Percentiles rank a stretch among this genome's conserved stretches.
phyloP scores from a whole-genome alignment of 1,140 invertebrate species.

The Leptinotarsa defecta region DNA sequence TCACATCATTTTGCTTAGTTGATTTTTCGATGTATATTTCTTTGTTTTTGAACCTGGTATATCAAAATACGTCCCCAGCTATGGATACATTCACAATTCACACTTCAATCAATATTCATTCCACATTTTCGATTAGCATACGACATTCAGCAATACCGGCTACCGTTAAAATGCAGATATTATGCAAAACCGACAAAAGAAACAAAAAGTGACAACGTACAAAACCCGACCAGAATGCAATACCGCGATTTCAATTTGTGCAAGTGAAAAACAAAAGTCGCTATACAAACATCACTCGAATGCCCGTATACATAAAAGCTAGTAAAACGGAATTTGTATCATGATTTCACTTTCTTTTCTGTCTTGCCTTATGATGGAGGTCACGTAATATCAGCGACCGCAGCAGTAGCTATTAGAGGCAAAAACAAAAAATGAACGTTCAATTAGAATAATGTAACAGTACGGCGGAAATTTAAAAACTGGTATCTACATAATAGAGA shows the following conservation, averaged over 20 bases:
- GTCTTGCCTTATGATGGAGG: constrained; percentile 16
- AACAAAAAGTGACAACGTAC: not conserved
- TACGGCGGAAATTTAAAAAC: not conserved
- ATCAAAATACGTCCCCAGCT: no score
- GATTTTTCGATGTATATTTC: no score
- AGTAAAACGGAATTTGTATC: constrained; percentile 17
- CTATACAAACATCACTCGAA: not conserved
- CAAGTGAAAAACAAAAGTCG: constrained; percentile 4
- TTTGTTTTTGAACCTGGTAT: no score
- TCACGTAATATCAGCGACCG: constrained; percentile 11
- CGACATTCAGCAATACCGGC: constrained; percentile 2
- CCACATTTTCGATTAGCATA: not conserved
- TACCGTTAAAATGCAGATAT: constrained; percentile 6
- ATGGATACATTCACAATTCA: not conserved
- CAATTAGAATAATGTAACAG: constrained; percentile 8
- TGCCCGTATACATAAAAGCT: constrained; percentile 5
- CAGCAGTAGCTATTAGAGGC: constrained; percentile 1
- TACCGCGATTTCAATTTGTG: constrained; percentile 4
- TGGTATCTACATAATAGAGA: not conserved
- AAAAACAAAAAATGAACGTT: constrained; percentile 8
- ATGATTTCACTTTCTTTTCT: constrained; percentile 14
- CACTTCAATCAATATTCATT: not conserved
- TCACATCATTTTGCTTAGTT: no score
- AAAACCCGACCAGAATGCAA: not conserved
- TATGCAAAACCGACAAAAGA: not conserved